Conservation (phyloP, 2,797 vertebrate genomes). For the Sebastiscus albofasciatus region DNA sequence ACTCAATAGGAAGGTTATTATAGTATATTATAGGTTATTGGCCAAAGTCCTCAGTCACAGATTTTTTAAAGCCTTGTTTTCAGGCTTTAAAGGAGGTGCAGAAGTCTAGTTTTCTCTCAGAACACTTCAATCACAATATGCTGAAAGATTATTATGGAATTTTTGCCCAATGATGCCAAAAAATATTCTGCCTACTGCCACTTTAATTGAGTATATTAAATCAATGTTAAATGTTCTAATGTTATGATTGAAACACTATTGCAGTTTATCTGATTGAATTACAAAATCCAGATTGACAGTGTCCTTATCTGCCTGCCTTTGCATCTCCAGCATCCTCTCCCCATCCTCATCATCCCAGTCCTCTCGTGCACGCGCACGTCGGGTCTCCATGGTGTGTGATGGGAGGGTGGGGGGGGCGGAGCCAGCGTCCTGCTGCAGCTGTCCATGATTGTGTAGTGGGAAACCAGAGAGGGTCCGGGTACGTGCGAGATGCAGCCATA, state of each 20-base stretch:
- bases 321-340: conserved; percentile 24
- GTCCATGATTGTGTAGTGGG: conserved; percentile 72
- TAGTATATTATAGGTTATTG: no score
- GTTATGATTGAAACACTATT: not conserved
- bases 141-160: no score
- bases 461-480: conserved; percentile 57
- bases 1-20: no score
- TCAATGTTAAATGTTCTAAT: not conserved
- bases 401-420: conserved; percentile 65
- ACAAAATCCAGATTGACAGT: not conserved
- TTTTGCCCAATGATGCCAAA: no score
- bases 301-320: not conserved
- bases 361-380: conserved; percentile 63
- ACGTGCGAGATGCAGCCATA: conserved; percentile 80
- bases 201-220: not conserved
- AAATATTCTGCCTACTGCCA: no score
- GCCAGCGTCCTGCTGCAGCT: conserved; percentile 79
- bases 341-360: not conserved
- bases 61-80: no score
- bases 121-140: no score
- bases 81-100: no score
- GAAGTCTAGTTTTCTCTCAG: no score
- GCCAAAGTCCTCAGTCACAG: no score
- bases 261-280: not conserved
- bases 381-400: conserved; percentile 41